Base-by-base conservation (phyloP, 2,113 vertebrate genomes). In the Tachycineta bicolor region DNA sequence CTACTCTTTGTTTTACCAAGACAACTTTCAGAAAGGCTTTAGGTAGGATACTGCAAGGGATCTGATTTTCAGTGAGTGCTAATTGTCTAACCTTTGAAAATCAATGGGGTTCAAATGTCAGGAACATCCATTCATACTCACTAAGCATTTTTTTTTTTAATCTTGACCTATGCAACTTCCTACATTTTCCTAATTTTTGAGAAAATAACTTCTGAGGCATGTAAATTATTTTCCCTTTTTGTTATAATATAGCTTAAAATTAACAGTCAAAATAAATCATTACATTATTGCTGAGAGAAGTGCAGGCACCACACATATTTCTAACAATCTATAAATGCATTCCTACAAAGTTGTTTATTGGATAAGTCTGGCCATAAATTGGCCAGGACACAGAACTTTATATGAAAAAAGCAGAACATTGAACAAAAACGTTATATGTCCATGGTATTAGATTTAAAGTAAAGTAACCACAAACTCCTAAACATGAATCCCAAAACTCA, bases 321-420 rank as follows among this genome's bases (percentile, higher is more conserved):
- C 90, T 95, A 97, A 87, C 90, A 94, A 92, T 95, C 96, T 92
- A 96, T 97, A 96, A 97, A 96, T 84, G 69, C 84, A 88, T 97
- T 96, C 88, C 90, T 96, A 94, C 93, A 90, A 94, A 93, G 81
- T 94, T 97, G 93, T 97, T 97, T 97, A 95, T 96, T 95, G 90
- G 88, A 94, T 94, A 96, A 90, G 70, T 85, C 91, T 91, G 91
- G 85, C 82, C 81, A 78, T 94, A 97, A 97, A 96, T 88, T 96
- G 95, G 80, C 83, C 95, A 67, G 90, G 91, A 94, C 89, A 94
- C 91, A 91, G 87, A 96, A 87, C 52, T 95, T 96, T 90, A 95
- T 94, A 96, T 89, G 90, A 94, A 97, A 94, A 90, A 47, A 92
- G 44, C 69, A 96, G 93, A 95, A 89, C 80, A 71, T 74, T 90